These are phyloP conservation scores for Neoniphon sammara DNA, from an alignment of 2,797 vertebrate species.

Conservation along the genomic window DNA sequence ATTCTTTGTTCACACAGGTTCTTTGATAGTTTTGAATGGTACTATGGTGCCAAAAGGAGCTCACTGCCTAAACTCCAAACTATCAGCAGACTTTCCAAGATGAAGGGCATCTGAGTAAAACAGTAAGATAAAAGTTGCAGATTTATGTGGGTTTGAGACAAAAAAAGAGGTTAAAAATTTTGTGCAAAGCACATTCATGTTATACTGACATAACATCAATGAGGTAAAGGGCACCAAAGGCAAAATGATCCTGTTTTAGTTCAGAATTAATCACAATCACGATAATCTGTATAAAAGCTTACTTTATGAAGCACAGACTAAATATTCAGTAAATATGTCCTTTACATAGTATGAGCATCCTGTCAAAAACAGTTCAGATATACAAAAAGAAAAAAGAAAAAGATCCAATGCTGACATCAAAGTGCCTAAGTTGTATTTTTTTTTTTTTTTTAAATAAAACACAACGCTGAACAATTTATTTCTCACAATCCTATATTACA, in stretches of 20 bases:
- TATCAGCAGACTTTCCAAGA: no score
- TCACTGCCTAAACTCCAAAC: conserved; percentile 7
- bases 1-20: no score
- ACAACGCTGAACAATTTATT: conserved; percentile 70
- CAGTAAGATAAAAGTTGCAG: no score
- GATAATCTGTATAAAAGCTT: conserved; percentile 77
- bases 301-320: conserved; percentile 83
- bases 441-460: conserved; percentile 70
- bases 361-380: conserved; percentile 73
- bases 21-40: no score
- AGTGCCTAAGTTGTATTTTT: conserved; percentile 67
- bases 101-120: no score
- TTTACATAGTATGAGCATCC: conserved; percentile 79
- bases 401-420: conserved; percentile 74
- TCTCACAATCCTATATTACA: conserved; percentile 83
- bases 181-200: no score
- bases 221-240: not conserved
- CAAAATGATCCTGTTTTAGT: conserved; percentile 6
- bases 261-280: conserved; percentile 46
- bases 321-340: conserved; percentile 82
- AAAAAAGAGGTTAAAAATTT: no score
- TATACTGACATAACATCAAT: not conserved
- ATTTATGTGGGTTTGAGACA: no score
- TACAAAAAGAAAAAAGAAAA: conserved; percentile 78
- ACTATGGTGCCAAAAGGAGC: no score